Evolutionary conservation across 23 tunicate genomes (phyloP).

Genomic region (Ascidia mentula): DNA sequence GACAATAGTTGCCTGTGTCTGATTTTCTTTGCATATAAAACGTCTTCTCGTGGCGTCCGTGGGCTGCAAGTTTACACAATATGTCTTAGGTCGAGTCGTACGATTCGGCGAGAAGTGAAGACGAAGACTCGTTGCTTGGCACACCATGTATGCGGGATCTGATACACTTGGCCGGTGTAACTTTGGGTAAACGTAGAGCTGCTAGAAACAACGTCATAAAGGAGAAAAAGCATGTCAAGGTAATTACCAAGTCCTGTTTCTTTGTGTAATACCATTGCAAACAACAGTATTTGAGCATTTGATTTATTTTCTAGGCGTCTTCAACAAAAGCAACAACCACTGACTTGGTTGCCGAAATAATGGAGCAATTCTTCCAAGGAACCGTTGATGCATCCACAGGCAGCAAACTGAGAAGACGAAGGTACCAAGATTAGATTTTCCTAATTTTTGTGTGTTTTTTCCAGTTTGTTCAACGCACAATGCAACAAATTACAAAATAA

Average conservation of each 20-base stretch:
- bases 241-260: neutral
- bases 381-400: conserved; percentile 77
- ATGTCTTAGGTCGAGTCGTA: conserved; percentile 70
- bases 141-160: conserved; percentile 87
- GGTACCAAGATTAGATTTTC: no score
- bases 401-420: conserved; percentile 51
- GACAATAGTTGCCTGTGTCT: neutral
- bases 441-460: no score
- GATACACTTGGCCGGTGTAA: conserved; percentile 86
- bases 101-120: conserved; percentile 64
- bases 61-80: neutral
- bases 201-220: conserved; percentile 32
- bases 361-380: conserved; percentile 83
- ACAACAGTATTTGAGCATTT: neutral
- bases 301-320: conserved; percentile 48
- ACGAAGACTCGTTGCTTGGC: conserved; percentile 66
- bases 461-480: no score
- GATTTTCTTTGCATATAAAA: no score
- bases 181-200: conserved; percentile 77
- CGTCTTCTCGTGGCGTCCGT: neutral
- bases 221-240: conserved; percentile 78
- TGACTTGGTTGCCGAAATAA: conserved; percentile 69
- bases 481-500: no score
- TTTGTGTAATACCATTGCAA: neutral
- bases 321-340: conserved; percentile 89